Evolutionary conservation across 2,888 invertebrate genomes (phyloP).

Genomic region (Calliphora vomitoria): DNA sequence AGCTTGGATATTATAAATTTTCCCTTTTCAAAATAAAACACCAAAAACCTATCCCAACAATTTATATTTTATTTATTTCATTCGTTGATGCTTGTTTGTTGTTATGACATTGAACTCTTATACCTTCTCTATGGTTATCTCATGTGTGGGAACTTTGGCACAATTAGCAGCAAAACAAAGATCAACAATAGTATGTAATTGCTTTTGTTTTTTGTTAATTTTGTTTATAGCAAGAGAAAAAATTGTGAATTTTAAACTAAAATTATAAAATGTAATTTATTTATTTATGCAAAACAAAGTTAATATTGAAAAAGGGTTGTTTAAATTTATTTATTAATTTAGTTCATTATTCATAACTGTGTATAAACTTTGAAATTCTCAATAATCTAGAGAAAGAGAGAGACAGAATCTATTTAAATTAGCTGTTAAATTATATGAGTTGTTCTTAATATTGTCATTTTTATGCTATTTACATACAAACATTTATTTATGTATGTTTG

Average conservation of each 20-base stretch:
- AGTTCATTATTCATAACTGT: too few species aligned
- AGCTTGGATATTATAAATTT: too few species aligned
- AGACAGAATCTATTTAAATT: background rate
- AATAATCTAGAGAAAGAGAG: background rate
- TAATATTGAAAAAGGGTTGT: too few species aligned
- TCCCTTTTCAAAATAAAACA: too few species aligned
- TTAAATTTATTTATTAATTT: too few species aligned
- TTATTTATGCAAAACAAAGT: too few species aligned
- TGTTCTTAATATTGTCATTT: background rate
- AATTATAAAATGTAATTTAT: too few species aligned
- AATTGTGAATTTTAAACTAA: background rate
- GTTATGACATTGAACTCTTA: constrained; percentile 38
- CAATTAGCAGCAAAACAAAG: background rate
- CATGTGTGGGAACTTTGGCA: constrained; percentile 23
- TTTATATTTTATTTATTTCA: constrained; percentile 8
- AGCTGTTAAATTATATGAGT: background rate
- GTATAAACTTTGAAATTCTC: too few species aligned
- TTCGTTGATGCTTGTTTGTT: background rate
- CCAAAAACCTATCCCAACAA: constrained; percentile 29
- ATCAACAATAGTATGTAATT: constrained; percentile 1
- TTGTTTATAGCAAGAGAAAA: background rate
- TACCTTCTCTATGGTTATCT: background rate
- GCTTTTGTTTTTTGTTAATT: background rate
- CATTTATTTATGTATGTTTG: constrained; percentile 11
- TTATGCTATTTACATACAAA: background rate